Evolutionary conservation across 2,797 vertebrate genomes (phyloP), one percentile per base, ranked within the genome.

Genomic region (Eulemur coronatus): DNA sequence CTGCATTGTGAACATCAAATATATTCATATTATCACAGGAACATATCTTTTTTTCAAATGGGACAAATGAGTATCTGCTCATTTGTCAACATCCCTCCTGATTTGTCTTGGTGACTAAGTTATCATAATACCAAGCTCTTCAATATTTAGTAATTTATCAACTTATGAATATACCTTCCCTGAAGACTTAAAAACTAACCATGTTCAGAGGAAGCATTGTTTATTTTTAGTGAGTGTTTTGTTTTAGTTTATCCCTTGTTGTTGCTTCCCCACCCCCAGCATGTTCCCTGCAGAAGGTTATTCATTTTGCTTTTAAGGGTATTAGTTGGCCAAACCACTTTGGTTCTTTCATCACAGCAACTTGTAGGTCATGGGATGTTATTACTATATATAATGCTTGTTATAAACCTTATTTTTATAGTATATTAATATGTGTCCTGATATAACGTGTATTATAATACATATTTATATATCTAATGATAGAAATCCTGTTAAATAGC

Each of bases 351-450:
- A 35, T 89, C 43, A 59, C 13, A 96, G 59, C 48, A 85, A 81
- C 63, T 89, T 94, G 15, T 86, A 41, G 33, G 26, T 79, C 24
- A 75, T 67, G 70, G 61, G 20, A 61, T 89, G 63, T 93, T 95
- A 85, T 92, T 94, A 48, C 81, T 92, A 11, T 69, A 63, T n/a
- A 35, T 89, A 67, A 78, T 95, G 41, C 28, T 81, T 89, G 5
- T 67, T 93, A 26, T 20, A 93, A 81, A 76, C 81, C 38, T 88
- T 92, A 73, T 41, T 91, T 92, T 78, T 87, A 4, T 79, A 48
- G 41, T 87, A 76, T 89, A 15, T 91, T 18, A 93, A 57, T 57
- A 52, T 57, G 10, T 88, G 43, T 70, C 26, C 76, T 87, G 28
- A 65, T 30, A 82, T 91, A 89, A 81, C 35, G 24, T 72, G 7